Conservation (phyloP, 1,140 invertebrate species). For the Drosophila punjabiensis region DNA sequence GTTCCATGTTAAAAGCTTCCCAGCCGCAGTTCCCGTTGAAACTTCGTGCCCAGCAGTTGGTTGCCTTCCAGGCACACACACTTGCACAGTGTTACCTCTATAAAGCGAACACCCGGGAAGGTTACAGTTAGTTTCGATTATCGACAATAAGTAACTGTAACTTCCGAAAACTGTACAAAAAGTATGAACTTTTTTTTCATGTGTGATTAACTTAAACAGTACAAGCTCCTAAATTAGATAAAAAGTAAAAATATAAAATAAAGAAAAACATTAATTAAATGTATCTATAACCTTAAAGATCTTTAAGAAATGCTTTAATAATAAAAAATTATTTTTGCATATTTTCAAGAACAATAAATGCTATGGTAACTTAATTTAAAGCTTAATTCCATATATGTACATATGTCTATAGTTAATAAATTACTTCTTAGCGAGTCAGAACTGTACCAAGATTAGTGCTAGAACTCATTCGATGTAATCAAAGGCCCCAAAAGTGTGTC, state of each 20-base stretch:
- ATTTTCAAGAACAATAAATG: no score
- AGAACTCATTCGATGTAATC: neutral
- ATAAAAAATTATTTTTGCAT: no score
- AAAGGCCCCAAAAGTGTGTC: slow-evolving; percentile 7
- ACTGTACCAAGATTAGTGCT: neutral
- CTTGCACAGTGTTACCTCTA: neutral
- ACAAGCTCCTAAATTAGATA: neutral
- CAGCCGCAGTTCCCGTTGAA: slow-evolving; percentile 23
- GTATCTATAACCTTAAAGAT: no score
- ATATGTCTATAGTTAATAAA: no score
- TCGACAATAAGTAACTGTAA: neutral
- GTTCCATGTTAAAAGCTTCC: slow-evolving; percentile 10
- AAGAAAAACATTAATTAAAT: no score
- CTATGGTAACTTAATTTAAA: no score
- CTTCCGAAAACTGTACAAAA: neutral
- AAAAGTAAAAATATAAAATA: no score
- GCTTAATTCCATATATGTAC: no score
- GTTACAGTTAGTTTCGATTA: neutral
- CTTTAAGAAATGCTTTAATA: no score
- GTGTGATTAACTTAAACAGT: neutral
- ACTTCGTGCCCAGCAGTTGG: slow-evolving; percentile 36
- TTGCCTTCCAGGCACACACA: slow-evolving; percentile 4
- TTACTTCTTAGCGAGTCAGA: neutral
- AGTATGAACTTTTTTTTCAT: neutral
- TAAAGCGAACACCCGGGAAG: neutral